A percentile compares a stretch with the other conserved stretches of the same genome.
Evolutionary conservation across 2,113 vertebrate species (phyloP).

Genomic region (Lepus americanus): DNA sequence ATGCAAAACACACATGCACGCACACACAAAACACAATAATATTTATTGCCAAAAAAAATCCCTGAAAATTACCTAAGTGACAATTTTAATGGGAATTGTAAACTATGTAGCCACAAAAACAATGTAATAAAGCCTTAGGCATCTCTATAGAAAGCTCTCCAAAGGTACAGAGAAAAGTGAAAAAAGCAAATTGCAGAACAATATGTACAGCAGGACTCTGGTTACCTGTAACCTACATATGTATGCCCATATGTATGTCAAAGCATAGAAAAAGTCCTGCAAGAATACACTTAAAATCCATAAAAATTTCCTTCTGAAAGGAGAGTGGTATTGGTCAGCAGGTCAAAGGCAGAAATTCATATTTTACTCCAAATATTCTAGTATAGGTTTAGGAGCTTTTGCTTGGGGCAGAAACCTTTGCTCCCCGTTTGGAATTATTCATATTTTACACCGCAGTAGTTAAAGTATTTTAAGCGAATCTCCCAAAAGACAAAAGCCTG

Average conservation of each 20-base stretch:
- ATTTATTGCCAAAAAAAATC: not conserved
- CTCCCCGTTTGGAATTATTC: constrained; percentile 24
- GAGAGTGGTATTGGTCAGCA: not conserved
- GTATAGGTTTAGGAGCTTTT: not conserved
- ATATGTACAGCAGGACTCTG: not conserved
- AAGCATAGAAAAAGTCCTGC: not conserved
- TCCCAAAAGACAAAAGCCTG: constrained; percentile 5
- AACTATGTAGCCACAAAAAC: not conserved
- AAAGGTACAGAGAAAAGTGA: not conserved
- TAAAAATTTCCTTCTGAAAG: not conserved
- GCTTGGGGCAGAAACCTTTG: not conserved
- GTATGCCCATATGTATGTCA: not conserved
- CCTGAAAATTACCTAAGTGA: not conserved
- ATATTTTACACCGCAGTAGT: not conserved
- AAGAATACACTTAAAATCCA: constrained; percentile 1
- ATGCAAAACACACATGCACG: not conserved
- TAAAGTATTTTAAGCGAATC: constrained; percentile 24
- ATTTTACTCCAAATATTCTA: not conserved
- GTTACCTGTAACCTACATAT: not conserved
- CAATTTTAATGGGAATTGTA: not conserved
- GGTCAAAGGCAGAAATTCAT: constrained; percentile 1
- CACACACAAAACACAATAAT: not conserved
- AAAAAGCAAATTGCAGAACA: not conserved
- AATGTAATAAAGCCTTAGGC: not conserved
- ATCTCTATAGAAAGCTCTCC: not conserved